Conservation (phyloP, 2,113 vertebrate species). For the Hemiprocne comata region DNA sequence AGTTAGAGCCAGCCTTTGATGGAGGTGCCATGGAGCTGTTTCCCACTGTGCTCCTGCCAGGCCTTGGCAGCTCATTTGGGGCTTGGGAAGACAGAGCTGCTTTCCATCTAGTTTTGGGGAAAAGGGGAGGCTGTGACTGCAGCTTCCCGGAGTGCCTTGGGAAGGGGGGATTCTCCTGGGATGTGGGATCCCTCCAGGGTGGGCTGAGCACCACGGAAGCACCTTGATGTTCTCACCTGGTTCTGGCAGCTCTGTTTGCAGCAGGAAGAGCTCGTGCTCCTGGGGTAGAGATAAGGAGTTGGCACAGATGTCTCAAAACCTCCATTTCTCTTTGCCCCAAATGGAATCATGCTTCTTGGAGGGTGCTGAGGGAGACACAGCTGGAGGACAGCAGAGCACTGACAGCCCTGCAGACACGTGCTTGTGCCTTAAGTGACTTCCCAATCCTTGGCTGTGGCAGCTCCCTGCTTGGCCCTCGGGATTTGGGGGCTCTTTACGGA, state of each 20-base stretch:
- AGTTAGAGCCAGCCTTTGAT: background rate
- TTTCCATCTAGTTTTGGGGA: background rate
- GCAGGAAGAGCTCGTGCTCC: background rate
- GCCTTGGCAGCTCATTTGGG: background rate
- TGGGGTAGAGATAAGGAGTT: background rate
- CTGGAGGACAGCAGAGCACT: background rate
- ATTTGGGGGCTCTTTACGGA: rapidly evolving
- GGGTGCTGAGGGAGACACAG: background rate
- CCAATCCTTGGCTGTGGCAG: background rate
- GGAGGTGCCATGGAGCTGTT: background rate
- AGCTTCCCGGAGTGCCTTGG: background rate
- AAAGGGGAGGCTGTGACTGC: background rate
- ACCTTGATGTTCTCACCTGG: rapidly evolving
- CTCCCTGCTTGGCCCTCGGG: background rate
- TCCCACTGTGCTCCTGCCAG: slow-evolving; percentile 1
- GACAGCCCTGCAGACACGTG: background rate
- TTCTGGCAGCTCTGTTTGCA: background rate
- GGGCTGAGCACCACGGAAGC: background rate
- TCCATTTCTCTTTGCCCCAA: slow-evolving; percentile 1
- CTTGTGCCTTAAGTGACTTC: background rate
- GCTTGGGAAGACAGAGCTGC: background rate
- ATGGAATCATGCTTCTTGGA: background rate
- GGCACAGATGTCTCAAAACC: background rate
- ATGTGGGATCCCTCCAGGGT: rapidly evolving
- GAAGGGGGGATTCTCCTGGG: no score